Evolutionary conservation across 92 coral and sea anemone species (phyloP), one percentile per base, ranked within the genome.

Genomic region (Epizoanthus stellaris): DNA sequence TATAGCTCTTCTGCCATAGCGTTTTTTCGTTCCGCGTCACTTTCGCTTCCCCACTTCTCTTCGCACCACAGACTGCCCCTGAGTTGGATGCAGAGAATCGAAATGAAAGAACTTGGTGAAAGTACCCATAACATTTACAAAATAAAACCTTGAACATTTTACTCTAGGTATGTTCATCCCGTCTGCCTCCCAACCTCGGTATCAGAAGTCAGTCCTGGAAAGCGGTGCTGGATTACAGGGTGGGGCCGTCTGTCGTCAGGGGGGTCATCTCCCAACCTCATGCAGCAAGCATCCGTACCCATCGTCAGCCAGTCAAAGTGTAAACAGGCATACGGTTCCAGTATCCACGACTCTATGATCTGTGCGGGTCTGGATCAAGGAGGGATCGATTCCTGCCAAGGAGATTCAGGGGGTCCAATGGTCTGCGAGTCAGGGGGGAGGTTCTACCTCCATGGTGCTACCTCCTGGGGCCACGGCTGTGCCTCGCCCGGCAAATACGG

Each of bases 331-430:
- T 82, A 87, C 60, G 84, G 85, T 20, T 17, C 53, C 43, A 63
- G 39, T 69, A 92, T 94, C 77, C 93, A 93, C 36, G 88, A 88
- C 52, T 86, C 95, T 74, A 94, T 94, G 98, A 89, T 94, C 69
- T 94, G 98, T 67, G 95, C 95, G 15, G 95, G 95, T 62, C 69
- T 86, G 65, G 95, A 92, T 70, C 86, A 89, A 85, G 95, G 95
- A 19, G 95, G 95, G 25, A 77, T 86, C 42, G 95, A 92, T 76
- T 59, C 90, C 62, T 92, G 95, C 59, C 95, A 92, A 77, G 95
- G 95, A 30, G 95, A 92, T 57, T 89, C 92, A n/a, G 95, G 95
- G 43, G 95, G 95, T 11, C 95, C 95, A 15, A 92, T 92, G 95
- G 95, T 92, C 23, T 92, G 95, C 58, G 95, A 88, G 71, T 76